Base-by-base conservation (phyloP, 2,888 invertebrate genomes). In the Oscheius sp. region DNA sequence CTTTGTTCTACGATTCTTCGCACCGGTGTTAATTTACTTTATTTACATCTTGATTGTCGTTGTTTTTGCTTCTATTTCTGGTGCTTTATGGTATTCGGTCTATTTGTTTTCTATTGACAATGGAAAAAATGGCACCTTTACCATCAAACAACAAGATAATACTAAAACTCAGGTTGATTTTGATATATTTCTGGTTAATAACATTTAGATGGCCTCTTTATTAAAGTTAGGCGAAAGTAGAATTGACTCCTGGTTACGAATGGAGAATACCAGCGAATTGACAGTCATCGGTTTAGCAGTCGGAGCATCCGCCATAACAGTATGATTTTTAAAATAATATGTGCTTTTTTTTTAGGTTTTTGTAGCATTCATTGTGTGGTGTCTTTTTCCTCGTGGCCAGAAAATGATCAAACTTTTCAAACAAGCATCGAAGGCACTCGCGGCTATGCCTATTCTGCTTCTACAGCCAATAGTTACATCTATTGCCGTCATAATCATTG, bases 271-370 rank as follows among this genome's bases (percentile, higher is more conserved):
- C 24, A 59, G 59, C 28, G 47, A 49, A 33, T 14, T 57, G 36
- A 67, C 67, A 9, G 36, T 24, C 5, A 28, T 67, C 14, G 67
- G 67, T 30, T 38, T 67, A 24, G 47, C 67, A 9, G 26, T 67
- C 12, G 67, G 67, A 45, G 59, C 57, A 14, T 59, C 59, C n/a
- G 20, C 59, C 14, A 67, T 67, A n/a, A 67, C 67, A 24, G 67
- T 67, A 47, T 24, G 24, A 8, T 4, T 41, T 36, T 33, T n/a
- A 8, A 20, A 2, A 32, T 20, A 44, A 44, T 5, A 9, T 59
- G 2, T 5, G n/a, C 22, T 6, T 5, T 24, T 14, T 28, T 41
- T 66, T 30, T 26, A 67, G 67, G 24, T 45, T 17, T 67, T 67
- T 33, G 41, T 59, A 5, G 17, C 28, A 9, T 47, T 67, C 33